A percentile compares a stretch with the other conserved stretches of the same genome.
These are phyloP conservation scores for Nothocercus julius DNA, from an alignment of 2,113 vertebrate species.

Conservation along the genomic window DNA sequence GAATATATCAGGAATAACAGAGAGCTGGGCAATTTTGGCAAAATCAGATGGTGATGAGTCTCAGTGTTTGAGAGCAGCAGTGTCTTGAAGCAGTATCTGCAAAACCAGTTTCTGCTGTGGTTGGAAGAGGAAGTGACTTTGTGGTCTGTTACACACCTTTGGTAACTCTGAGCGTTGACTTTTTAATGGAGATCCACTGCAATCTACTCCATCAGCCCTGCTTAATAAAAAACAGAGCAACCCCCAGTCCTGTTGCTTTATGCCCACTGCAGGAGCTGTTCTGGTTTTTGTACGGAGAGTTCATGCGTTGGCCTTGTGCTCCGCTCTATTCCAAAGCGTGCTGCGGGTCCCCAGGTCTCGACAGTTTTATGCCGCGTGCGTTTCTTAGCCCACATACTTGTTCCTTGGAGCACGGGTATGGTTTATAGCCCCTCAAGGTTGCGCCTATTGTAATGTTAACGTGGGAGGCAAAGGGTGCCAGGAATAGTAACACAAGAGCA, in stretches of 20 bases:
- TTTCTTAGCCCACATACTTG: conserved; percentile 1
- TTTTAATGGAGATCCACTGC: not conserved
- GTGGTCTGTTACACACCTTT: not conserved
- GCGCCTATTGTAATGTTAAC: conserved; percentile 3
- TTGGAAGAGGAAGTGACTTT: not conserved
- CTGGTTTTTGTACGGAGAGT: not conserved
- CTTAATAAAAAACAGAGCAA: not conserved
- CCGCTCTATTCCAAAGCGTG: not conserved
- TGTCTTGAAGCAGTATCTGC: not conserved
- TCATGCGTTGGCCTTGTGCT: not conserved
- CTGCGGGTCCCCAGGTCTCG: not conserved
- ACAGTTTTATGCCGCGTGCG: conserved; percentile 9
- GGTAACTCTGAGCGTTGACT: not conserved
- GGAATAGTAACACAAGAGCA: not conserved
- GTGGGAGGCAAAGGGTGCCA: conserved; percentile 12
- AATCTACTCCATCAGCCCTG: not conserved
- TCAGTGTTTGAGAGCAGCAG: not conserved
- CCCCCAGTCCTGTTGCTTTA: not conserved
- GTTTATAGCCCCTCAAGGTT: conserved; percentile 21
- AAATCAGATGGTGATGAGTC: not conserved
- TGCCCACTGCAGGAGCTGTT: not conserved
- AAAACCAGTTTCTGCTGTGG: not conserved
- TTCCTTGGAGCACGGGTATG: not conserved
- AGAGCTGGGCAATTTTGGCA: not conserved
- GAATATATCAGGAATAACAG: not conserved